Base-by-base conservation (phyloP, 2,797 vertebrate genomes). In the Aeoliscus strigatus region DNA sequence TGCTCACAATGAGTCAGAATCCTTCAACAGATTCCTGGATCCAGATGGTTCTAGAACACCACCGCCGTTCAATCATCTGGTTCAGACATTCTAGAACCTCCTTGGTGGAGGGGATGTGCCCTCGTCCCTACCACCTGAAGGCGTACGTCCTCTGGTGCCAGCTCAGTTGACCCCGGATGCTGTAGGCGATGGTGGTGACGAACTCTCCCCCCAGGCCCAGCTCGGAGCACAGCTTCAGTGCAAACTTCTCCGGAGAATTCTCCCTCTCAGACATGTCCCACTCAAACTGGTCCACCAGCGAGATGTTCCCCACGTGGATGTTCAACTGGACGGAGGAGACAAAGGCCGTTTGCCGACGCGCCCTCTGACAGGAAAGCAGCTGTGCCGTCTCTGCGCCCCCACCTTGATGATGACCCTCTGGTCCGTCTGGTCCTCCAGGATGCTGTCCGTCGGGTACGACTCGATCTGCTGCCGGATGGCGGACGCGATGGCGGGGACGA, bases 201-300 rank as follows among this genome's bases (percentile, higher is more conserved):
- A 98, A 97, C 76, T 98, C 95, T 8, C 95, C 95, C 0, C 95
- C 95, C 10, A 98, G 85, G 14, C 95, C 95, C 8, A 98, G 90
- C 81, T 98, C 95, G 0, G 93, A 97, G 83, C 95, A 98, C 21
- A 98, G 87, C 84, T 97, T 96, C 83, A 98, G 84, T 23, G 95
- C 95, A 50, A 98, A 98, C 64, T 92, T 95, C 81, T 98, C 95
- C 0, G 95, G 95, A 0, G 94, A 97, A 68, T 98, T 98, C 77
- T 98, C 95, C 78, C 91, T 92, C 87, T 98, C 95, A 0, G 94
- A 97, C 95, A 98, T 98, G 84, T 98, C 95, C 95, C 95, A 98
- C 74, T 98, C 95, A 17, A 98, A 98, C 86, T 98, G 95, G 86
- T 98, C 95, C 78, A 98, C 94, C 70, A 98, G 86, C n/a, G 94